These are phyloP conservation scores for Oreocharis arfaki DNA, from an alignment of 2,113 vertebrate genomes.

Conservation along the genomic window DNA sequence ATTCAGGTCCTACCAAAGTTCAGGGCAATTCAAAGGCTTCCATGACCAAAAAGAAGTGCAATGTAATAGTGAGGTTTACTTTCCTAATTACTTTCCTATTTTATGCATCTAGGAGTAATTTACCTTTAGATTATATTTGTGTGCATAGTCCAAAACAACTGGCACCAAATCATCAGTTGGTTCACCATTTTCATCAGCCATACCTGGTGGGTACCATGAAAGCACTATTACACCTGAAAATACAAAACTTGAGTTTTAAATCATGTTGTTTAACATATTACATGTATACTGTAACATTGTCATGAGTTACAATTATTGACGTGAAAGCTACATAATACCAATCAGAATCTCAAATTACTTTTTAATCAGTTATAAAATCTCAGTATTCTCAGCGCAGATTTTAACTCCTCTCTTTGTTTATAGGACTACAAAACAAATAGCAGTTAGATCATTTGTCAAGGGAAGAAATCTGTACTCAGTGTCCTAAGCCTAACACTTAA, in stretches of 20 bases:
- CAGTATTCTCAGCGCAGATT: neutral
- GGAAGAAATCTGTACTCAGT: neutral
- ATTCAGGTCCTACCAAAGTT: neutral
- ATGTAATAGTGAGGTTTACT: neutral
- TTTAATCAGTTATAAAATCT: neutral
- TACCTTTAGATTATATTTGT: slow-evolving; percentile 93
- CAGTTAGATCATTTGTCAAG: neutral
- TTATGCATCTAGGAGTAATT: neutral
- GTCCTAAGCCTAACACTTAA: neutral
- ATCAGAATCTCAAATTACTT: neutral
- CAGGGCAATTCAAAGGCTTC: neutral
- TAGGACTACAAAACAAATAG: neutral
- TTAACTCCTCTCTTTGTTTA: neutral
- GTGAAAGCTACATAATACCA: neutral
- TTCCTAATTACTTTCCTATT: neutral
- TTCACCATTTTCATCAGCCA: slow-evolving; percentile 89
- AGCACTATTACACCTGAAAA: slow-evolving; percentile 87
- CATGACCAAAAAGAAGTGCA: neutral
- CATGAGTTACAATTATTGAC: neutral
- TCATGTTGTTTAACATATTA: neutral
- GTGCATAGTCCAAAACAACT: slow-evolving; percentile 85
- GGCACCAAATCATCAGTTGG: slow-evolving; percentile 83
- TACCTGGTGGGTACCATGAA: slow-evolving; percentile 92
- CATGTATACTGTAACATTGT: neutral
- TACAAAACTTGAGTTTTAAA: neutral